Percentiles rank a stretch among this genome's conserved stretches.
These are phyloP conservation scores for Lumbricus terrestris DNA, from an alignment of 2,888 invertebrate species.

Conservation along the genomic window DNA sequence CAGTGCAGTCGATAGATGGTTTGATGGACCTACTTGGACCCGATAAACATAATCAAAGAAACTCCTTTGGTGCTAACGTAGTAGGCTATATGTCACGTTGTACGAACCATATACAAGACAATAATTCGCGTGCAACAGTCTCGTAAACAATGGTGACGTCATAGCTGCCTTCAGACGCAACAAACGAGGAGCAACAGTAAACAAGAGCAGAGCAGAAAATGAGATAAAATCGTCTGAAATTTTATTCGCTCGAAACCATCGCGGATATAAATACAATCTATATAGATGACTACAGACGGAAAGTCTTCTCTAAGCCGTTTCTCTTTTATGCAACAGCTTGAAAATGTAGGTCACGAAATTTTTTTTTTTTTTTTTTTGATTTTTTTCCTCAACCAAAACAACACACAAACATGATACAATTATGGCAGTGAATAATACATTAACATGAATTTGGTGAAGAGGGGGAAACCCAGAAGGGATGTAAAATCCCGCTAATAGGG, in stretches of 20 bases:
- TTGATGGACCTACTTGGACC: background rate
- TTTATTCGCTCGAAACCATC: background rate
- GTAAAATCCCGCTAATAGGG: no score
- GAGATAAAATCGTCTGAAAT: background rate
- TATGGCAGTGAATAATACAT: no score
- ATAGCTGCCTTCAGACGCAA: background rate
- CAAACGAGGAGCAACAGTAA: background rate
- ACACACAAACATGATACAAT: no score
- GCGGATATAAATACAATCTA: background rate
- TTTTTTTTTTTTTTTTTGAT: no score
- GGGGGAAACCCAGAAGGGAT: no score
- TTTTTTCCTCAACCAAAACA: no score
- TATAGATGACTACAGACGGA: background rate
- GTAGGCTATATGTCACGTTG: background rate
- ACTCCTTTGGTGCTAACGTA: background rate
- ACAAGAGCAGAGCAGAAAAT: no score
- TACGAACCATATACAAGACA: background rate
- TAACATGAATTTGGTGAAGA: no score
- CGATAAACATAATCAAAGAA: background rate
- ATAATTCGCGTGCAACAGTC: background rate
- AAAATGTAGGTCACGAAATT: background rate
- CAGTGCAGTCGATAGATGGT: constrained; percentile 3
- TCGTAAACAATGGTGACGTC: background rate
- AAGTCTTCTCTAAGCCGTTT: background rate
- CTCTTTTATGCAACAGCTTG: background rate